Evolutionary conservation across 1,140 invertebrate genomes (phyloP).

Genomic region (Aphelinus atriplicis): DNA sequence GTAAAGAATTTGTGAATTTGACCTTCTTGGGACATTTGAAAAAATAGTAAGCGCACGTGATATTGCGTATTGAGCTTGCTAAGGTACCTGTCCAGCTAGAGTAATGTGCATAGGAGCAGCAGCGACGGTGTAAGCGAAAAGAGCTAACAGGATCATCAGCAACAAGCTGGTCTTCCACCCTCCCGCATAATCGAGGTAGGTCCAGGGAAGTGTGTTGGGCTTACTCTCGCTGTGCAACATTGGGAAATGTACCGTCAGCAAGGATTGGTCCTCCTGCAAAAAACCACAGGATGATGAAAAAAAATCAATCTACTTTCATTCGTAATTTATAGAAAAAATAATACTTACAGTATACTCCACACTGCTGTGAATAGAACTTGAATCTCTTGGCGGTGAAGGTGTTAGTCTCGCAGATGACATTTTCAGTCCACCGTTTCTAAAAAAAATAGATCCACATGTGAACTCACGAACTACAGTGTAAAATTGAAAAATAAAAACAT

Average conservation of each 20-base stretch:
- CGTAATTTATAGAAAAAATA: background rate
- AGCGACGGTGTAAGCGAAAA: constrained; percentile 13
- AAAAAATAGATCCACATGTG: no score
- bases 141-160: background rate
- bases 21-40: background rate
- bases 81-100: constrained; percentile 7
- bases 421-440: background rate
- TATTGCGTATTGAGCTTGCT: no score
- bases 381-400: constrained; percentile 14
- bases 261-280: background rate
- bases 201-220: background rate
- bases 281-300: background rate
- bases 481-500: no score
- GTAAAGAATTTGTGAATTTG: no score
- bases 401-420: background rate
- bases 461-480: no score
- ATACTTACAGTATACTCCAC: constrained; percentile 1
- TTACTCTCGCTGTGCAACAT: background rate
- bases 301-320: background rate
- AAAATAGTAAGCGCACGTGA: background rate
- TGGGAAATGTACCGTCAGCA: constrained; percentile 10
- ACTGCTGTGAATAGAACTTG: constrained; percentile 8
- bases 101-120: constrained; percentile 7
- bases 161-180: background rate
- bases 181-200: constrained; percentile 19